A percentile compares a stretch with the other conserved stretches of the same genome.
These are phyloP conservation scores for Oasisia sp. DNA, from an alignment of 2,888 invertebrate genomes.

Conservation along the genomic window DNA sequence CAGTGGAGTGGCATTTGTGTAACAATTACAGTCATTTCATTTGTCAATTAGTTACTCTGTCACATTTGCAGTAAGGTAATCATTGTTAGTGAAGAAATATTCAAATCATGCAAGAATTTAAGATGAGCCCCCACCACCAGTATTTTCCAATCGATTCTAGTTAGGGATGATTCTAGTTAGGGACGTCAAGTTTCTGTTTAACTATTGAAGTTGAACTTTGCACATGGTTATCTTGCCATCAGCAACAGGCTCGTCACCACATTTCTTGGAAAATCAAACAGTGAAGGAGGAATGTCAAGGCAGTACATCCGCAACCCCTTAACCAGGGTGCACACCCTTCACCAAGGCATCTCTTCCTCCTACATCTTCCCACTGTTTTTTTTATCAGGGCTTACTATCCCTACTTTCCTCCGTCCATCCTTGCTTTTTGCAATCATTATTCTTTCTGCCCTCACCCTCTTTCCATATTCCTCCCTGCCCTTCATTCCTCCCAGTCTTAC, in stretches of 20 bases:
- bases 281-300: neutral
- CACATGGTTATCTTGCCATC: neutral
- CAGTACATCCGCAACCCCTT: neutral
- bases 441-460: no score
- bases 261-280: constrained; percentile 11
- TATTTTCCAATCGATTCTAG: neutral
- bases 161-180: neutral
- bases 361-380: no score
- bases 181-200: neutral
- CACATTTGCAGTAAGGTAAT: neutral
- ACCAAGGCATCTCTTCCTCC: no score
- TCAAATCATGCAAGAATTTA: neutral
- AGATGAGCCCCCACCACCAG: neutral
- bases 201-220: constrained; percentile 1
- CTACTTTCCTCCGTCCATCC: no score
- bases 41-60: neutral
- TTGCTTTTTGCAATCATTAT: no score
- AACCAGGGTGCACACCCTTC: neutral
- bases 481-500: no score
- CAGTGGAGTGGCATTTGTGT: neutral
- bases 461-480: no score
- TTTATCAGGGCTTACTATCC: no score
- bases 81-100: neutral
- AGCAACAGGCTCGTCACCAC: neutral
- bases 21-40: neutral